Evolutionary conservation across 2,113 vertebrate species (phyloP), one percentile per base, ranked within the genome.

Genomic region (Lucifuga dentata): DNA sequence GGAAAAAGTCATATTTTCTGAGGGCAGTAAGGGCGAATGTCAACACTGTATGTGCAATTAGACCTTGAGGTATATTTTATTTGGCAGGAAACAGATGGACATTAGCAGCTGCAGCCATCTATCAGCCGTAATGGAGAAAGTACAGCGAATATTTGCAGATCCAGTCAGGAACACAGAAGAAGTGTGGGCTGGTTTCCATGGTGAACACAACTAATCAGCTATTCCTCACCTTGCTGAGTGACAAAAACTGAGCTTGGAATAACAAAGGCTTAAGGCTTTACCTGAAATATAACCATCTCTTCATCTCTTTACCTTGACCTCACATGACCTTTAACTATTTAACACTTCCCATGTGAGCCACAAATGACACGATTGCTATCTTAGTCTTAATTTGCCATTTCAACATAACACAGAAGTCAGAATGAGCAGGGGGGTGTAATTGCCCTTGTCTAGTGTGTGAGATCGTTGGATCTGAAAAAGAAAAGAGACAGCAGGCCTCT

Each of bases 171-270:
- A 12, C 26, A 46, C 26, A 55, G 33, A 60, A 55, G 43, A 46
- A 46, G 61, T 51, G 80, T 66, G 58, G 67, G 64, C 24, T 45
- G 51, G 76, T 85, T 88, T 78, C 84, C 76, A 84, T 86, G 78
- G 82, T 55, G 77, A 85, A 43, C 45, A 3, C 17, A 56, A 58
- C 57, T 59, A 76, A 86, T 76, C 68, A 80, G 63, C 62, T 40
- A 26, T 73, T 78, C 61, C 64, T 78, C 58, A 69, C 69, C 39
- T 45, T 11, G 21, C 15, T 68, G 58, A 83, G 57, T 65, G 83
- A 73, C 60, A 65, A 24, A 35, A 65, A 71, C 60, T 1, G 38
- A 59, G 39, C 66, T 58, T 57, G 12, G 48, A 58, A 63, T 20
- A 41, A 64, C 4, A 38, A 21, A 38, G 40, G 36, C 33, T 51